A percentile compares a stretch with the other conserved stretches of the same genome.
Conservation (phyloP, 2,888 invertebrate genomes). For the Philaethria dido region DNA sequence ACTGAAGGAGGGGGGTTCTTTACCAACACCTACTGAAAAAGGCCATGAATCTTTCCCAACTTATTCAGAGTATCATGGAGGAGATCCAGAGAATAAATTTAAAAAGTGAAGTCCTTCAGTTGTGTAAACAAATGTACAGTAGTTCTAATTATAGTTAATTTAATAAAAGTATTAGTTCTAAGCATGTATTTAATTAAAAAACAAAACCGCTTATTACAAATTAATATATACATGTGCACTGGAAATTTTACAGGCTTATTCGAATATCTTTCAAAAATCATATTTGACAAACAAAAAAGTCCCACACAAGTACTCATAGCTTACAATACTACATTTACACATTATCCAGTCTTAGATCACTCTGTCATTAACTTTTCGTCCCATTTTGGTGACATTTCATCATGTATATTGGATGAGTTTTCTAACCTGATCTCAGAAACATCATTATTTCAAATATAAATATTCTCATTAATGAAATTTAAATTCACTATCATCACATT, state of each 20-base stretch:
- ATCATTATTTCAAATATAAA: too few species aligned
- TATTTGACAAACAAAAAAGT: too few species aligned
- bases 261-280: too few species aligned
- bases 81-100: slow-evolving; percentile 57
- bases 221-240: neutral
- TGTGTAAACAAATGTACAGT: neutral
- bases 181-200: neutral
- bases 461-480: too few species aligned
- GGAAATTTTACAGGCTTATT: neutral
- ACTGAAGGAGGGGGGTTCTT: slow-evolving; percentile 71
- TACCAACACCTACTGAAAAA: slow-evolving; percentile 58
- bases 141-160: slow-evolving; percentile 6
- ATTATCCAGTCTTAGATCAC: too few species aligned
- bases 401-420: too few species aligned
- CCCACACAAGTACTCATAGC: too few species aligned
- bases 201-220: neutral
- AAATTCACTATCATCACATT: too few species aligned
- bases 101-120: slow-evolving; percentile 40
- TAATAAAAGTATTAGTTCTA: slow-evolving; percentile 2
- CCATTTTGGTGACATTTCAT: too few species aligned
- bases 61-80: slow-evolving; percentile 85
- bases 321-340: too few species aligned
- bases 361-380: too few species aligned
- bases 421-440: too few species aligned
- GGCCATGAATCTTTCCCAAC: slow-evolving; percentile 78